Base-by-base conservation (phyloP, 2,888 invertebrate species). In the Morpho deidamia region DNA sequence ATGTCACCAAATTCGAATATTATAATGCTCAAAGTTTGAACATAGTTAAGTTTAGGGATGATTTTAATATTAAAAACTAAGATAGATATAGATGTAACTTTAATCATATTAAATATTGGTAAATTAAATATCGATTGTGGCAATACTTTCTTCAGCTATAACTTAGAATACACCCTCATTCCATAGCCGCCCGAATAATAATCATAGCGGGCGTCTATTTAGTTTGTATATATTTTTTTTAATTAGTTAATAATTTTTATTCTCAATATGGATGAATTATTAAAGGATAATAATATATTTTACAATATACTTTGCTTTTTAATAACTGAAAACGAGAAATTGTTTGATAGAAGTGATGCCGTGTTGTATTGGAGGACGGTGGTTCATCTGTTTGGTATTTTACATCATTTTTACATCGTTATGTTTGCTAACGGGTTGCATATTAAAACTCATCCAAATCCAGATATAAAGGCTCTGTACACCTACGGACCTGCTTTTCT, bases 301-400 rank as follows among this genome's bases (percentile, higher is more conserved):
- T 84, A 84, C 56, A 85, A 86, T 23, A 51, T 86, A 48, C 55
- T 87, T 41, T 83, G 86, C 51, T 83, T 84, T 67, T 66, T 87
- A 0, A 83, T 87, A 55, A 80, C 82, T 0, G 84, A 87, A 72
- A 85, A 87, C 45, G 84, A 85, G 50, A 85, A 85, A 11, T 65
- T 84, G 0, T 85, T 84, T 11, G 81, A 85, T 54, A 66, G 81
- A 7, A 84, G 73, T 67, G 85, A 85, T 11, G 68, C 78, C 0
- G 76, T 69, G 34, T 59, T 86, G 37, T 87, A 87, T 38, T 86
- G 84, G 87, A 71, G 71, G 0, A 86, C 85, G 0, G 83, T 86
- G 0, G 69, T 74, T 2, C 85, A 84, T 51, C 57, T 78, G 2
- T 70, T 78, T 38, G 64, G 62, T 0, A 59, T 78, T 0, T 42